Evolutionary conservation across 2,888 invertebrate species (phyloP).

Genomic region (Cephalotes varians): DNA sequence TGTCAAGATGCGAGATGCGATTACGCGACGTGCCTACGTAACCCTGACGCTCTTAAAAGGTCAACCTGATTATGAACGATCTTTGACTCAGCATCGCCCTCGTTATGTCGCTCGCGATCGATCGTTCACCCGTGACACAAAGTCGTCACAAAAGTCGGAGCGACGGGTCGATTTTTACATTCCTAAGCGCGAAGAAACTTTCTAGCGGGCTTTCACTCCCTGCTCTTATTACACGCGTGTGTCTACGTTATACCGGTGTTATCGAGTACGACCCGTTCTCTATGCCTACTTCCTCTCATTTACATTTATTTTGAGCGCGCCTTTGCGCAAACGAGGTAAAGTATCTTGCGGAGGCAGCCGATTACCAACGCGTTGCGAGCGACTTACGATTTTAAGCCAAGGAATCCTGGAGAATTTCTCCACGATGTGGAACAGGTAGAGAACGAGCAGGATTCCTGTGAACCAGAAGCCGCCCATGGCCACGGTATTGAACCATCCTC

Average conservation of each 20-base stretch:
- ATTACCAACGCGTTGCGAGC: neutral
- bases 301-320: conserved; percentile 18
- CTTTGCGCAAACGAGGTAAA: neutral
- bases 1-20: neutral
- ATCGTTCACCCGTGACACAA: conserved; percentile 51
- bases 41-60: conserved; percentile 8
- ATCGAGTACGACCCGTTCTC: conserved; percentile 14
- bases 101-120: conserved; percentile 15
- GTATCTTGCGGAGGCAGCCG: neutral
- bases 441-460: conserved; percentile 91
- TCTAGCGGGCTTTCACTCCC: conserved; percentile 57
- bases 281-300: neutral
- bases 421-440: conserved; percentile 94
- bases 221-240: neutral
- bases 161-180: conserved; percentile 37
- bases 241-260: conserved; percentile 11
- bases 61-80: conserved; percentile 23
- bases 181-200: conserved; percentile 42
- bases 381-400: conserved; percentile 92
- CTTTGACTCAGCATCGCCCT: neutral
- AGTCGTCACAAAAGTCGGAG: conserved; percentile 28
- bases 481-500: conserved; percentile 92
- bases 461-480: conserved; percentile 95
- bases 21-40: conserved; percentile 5
- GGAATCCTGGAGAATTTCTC: conserved; percentile 95